Evolutionary conservation across 2,113 vertebrate genomes (phyloP), one percentile per base, ranked within the genome.

Genomic region (Brachypteracias leptosomus): DNA sequence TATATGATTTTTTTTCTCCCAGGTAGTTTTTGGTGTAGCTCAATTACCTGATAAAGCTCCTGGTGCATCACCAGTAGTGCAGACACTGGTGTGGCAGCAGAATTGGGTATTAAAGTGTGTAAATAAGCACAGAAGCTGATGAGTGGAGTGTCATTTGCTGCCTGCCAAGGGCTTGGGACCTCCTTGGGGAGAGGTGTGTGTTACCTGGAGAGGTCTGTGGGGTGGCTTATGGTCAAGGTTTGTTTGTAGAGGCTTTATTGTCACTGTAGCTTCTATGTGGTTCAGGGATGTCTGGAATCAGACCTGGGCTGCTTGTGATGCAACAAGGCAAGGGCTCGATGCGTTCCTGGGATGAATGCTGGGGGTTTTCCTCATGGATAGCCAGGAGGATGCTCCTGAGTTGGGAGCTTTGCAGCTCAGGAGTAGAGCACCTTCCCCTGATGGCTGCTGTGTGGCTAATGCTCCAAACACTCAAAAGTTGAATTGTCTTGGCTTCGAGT

Each of bases 301-400:
- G 6, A 7, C n/a, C 17, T 46, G 31, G 10, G 47, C 19, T n/a
- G 6, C 6, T 57, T 51, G 62, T 1, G 3, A 3, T n/a, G 63
- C 46, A 11, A 28, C 33, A 28, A 0, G 3, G 2, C 5, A 8
- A 20, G 28, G 52, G 44, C 82, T 78, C 4, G 1, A 1, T 0
- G 7, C 46, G 26, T 47, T 46, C 46, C 54, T 36, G 78, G 65
- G 66, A 12, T 13, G 42, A 20, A 17, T 17, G 14, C 58, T 42
- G 71, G 40, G 59, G 19, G 36, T 14, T 29, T 26, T 31, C 68
- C 20, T 51, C 16, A 3, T 3, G 54, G 66, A 4, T 12, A 24
- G 44, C 47, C 87, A 58, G 67, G 63, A 61, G 72, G 68, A 54
- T 62, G 61, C 35, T 87, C 26, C 36, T 6, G 54, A 29, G 10